Percentiles rank a stretch among this genome's conserved stretches.
These are phyloP conservation scores for Chrysochloris asiatica DNA, from an alignment of 2,113 vertebrate genomes.

Conservation along the genomic window DNA sequence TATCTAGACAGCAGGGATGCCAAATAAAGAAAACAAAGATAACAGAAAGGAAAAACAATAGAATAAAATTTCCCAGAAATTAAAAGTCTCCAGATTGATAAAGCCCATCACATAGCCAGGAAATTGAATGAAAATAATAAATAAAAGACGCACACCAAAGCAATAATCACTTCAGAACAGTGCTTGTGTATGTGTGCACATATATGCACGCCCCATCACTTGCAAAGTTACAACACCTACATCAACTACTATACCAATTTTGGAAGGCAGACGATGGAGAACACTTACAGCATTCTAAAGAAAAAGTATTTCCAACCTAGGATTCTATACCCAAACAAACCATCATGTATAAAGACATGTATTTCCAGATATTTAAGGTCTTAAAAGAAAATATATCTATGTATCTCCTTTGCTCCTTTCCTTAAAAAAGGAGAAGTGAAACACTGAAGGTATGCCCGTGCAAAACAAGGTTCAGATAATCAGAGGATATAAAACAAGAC, in stretches of 20 bases:
- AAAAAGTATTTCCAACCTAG: slow-evolving; percentile 39
- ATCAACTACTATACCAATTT: not conserved
- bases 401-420: too few species aligned
- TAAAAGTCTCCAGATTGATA: not conserved
- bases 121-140: not conserved
- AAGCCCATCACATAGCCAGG: not conserved
- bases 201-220: not conserved
- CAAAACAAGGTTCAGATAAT: not conserved
- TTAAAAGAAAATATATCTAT: not conserved
- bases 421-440: not conserved
- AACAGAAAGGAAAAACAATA: slow-evolving; percentile 8
- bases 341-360: not conserved
- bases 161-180: not conserved
- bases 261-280: not conserved
- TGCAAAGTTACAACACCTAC: not conserved
- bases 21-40: not conserved
- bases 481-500: not conserved
- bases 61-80: slow-evolving; percentile 30
- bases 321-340: slow-evolving; percentile 31
- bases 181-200: too few species aligned
- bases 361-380: not conserved
- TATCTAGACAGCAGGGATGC: not conserved
- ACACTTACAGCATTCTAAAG: too few species aligned
- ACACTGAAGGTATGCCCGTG: not conserved
- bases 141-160: not conserved